A percentile compares a stretch with the other conserved stretches of the same genome.
phyloP scores from a whole-genome alignment of 2,888 invertebrate genomes.

The Formica aserva region DNA sequence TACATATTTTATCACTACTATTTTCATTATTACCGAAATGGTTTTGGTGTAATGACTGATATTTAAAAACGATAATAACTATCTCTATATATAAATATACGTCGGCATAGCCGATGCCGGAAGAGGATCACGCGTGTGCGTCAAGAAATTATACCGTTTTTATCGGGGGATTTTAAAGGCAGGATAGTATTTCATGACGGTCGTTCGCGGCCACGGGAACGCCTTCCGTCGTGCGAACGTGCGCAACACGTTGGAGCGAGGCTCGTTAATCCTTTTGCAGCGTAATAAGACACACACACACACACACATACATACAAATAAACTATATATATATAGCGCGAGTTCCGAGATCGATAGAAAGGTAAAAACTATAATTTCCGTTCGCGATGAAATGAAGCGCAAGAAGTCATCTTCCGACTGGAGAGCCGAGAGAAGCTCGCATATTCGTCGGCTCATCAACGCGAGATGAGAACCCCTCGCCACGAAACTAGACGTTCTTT shows the following conservation, averaged over 20 bases:
- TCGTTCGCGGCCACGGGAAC: slow-evolving; percentile 21
- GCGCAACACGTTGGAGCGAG: slow-evolving; percentile 9
- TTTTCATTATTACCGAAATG: slow-evolving; percentile 22
- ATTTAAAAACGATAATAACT: slow-evolving; percentile 48
- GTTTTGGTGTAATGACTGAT: slow-evolving; percentile 18
- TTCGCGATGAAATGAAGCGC: not conserved
- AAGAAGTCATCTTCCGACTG: not conserved
- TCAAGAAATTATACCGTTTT: slow-evolving; percentile 29
- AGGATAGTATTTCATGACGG: slow-evolving; percentile 23
- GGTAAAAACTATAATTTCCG: slow-evolving; percentile 8
- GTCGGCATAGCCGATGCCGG: slow-evolving; percentile 2
- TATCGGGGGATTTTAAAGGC: slow-evolving; percentile 13
- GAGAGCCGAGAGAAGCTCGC: not conserved
- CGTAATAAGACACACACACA: not conserved
- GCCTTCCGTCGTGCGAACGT: slow-evolving; percentile 14
- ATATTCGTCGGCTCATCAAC: slow-evolving; percentile 1
- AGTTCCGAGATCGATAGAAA: not conserved
- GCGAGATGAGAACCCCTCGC: slow-evolving; percentile 24
- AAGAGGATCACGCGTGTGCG: not conserved
- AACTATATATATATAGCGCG: not conserved
- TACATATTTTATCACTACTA: slow-evolving; percentile 30
- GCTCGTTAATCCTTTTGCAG: slow-evolving; percentile 19
- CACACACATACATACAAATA: not conserved
- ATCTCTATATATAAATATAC: slow-evolving; percentile 7
- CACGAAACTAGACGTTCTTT: slow-evolving; percentile 38